Evolutionary conservation across 2,888 invertebrate genomes (phyloP).

Genomic region (Eupithecia subfuscata): DNA sequence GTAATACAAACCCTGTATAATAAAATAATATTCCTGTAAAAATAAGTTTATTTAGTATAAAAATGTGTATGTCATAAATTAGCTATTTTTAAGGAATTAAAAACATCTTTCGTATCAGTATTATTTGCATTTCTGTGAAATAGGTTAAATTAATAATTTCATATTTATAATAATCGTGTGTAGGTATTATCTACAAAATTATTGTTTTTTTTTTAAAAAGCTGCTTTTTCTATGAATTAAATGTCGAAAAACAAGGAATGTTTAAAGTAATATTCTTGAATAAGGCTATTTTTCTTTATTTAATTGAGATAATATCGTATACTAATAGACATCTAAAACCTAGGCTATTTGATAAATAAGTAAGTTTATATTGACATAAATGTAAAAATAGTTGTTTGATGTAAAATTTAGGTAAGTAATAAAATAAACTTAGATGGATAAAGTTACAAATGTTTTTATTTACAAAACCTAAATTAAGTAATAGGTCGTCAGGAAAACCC

Average conservation of each 20-base stretch:
- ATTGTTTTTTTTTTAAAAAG: no score
- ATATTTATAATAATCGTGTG: no score
- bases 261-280: no score
- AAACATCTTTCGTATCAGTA: constrained; percentile 33
- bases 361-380: constrained; percentile 2
- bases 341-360: background rate
- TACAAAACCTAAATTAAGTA: background rate
- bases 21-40: background rate
- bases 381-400: constrained; percentile 2
- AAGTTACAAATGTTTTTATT: constrained; percentile 2
- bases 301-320: constrained; percentile 2
- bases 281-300: no score
- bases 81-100: background rate
- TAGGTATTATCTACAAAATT: background rate
- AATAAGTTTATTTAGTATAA: no score
- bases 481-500: background rate
- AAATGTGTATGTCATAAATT: background rate
- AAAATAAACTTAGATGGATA: constrained; percentile 8
- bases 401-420: background rate
- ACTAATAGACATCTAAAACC: background rate
- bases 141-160: background rate
- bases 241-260: no score
- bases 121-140: constrained; percentile 26
- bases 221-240: no score
- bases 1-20: background rate